Evolutionary conservation across 2,797 vertebrate species (phyloP), one percentile per base, ranked within the genome.

Genomic region (Cyclura pinguis): DNA sequence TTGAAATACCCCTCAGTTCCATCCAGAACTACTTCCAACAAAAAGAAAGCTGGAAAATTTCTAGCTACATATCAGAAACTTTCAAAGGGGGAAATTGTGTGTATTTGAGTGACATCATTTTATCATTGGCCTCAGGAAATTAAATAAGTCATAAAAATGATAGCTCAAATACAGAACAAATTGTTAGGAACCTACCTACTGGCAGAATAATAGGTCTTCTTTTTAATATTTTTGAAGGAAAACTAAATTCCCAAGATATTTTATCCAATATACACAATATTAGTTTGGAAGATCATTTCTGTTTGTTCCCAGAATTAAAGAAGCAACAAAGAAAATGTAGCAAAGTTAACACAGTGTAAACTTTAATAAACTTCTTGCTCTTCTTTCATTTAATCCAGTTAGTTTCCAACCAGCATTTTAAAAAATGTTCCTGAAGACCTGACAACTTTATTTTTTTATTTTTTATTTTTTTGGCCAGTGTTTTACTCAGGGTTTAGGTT

Each of bases 281-380:
- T 94, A 94, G 91, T 91, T 85, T 81, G 0, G 0, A 69, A 94
- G 32, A 67, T 10, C 73, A 76, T 94, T 85, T 91, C 35, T 91
- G 85, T 91, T 96, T 93, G 93, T 96, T 95, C 89, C 89, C 94
- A 94, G 95, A 96, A 92, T 80, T 84, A 89, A 95, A 81, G 80
- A 91, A 93, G 88, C 85, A 93, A 86, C 81, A 92, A 94, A 92
- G 93, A 95, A 78, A 95, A 96, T 91, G 91, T 95, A 95, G 94
- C 90, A 94, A 50, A 32, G 38, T 93, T 84, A 86, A 86, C 86
- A 89, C 92, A 95, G 92, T 88, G 92, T 91, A 93, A 90, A 88
- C 89, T 95, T 94, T 88, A 93, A 94, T 73, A 14, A 69, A 29
- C 67, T 10, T 10, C 0, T 9, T 32, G 7, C 83, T 55, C 24